Evolutionary conservation across 2,113 vertebrate genomes (phyloP).

Genomic region (Lophura nycthemera): DNA sequence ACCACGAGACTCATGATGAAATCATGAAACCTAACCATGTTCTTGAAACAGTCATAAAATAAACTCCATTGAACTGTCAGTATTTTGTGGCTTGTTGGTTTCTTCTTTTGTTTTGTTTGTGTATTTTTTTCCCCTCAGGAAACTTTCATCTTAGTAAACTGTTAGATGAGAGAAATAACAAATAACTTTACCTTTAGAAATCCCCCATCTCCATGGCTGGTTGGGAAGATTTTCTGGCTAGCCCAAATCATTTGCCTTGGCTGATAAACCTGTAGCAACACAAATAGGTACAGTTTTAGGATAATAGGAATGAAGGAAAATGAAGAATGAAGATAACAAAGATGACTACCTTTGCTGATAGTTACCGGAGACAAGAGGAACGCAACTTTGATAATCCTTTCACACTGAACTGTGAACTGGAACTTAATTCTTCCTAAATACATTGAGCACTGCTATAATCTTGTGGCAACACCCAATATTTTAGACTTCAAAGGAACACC

Average conservation of each 20-base stretch:
- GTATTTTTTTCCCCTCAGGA: background rate
- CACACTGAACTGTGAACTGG: background rate
- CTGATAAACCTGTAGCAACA: slow-evolving; percentile 74
- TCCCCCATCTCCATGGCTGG: slow-evolving; percentile 73
- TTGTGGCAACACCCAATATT: background rate
- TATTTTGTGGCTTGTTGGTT: background rate
- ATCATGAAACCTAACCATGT: background rate
- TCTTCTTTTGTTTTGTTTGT: background rate
- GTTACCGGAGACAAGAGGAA: background rate
- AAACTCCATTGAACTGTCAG: background rate
- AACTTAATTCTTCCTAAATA: background rate
- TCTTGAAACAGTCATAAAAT: background rate
- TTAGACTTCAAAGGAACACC: background rate
- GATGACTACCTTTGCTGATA: background rate
- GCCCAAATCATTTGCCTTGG: slow-evolving; percentile 60
- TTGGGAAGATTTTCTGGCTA: slow-evolving; percentile 74
- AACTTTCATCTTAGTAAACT: background rate
- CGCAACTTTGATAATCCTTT: background rate
- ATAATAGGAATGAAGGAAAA: too few species aligned
- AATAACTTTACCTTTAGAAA: slow-evolving; percentile 77
- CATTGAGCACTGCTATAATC: background rate
- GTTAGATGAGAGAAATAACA: background rate
- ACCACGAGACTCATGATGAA: background rate
- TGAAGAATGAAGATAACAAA: background rate
- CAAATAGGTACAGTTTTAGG: slow-evolving; percentile 44